Evolutionary conservation across 1,140 invertebrate genomes (phyloP), one percentile per base, ranked within the genome.

Genomic region (Formica exsecta): DNA sequence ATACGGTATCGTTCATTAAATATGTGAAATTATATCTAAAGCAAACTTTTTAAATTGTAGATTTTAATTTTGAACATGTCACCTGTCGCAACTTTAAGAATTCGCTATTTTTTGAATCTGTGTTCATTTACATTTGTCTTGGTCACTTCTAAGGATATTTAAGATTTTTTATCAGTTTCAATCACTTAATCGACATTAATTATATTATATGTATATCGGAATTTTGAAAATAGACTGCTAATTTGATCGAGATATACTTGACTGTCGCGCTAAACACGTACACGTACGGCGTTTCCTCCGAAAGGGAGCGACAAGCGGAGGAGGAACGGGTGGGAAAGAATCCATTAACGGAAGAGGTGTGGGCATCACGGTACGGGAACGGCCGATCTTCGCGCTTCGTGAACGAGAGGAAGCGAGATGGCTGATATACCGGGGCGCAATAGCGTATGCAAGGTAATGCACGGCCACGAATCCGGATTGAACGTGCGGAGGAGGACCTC

Each of bases 381-480:
- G 68, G 44, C 25, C 66, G 84, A 86, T 74, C 68, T 29, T 62
- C 13, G 80, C 44, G n/a, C 48, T 41, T 11, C 22, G 48, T 25
- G 87, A 54, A 76, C 84, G 61, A 6, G 84, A 65, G 76, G 57
- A 48, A 41, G 80, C 48, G 59, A 86, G 87, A 90, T 87, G 76
- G 59, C 71, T 76, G 81, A 89, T 89, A 77, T 80, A 80, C 71
- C 86, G 75, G 85, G 79, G 74, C 75, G 90, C 81, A 88, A 89
- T 76, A 88, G 88, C 83, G 87, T 91, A 89, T 87, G 89, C 87
- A 86, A 91, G 89, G 89, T 87, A 91, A 91, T 87, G 87, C 87
- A 81, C 68, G 89, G 83, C 76, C 87, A 91, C 85, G 90, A 91
- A 91, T 91, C 84, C 90, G 90, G 90, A 91, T 91, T 84, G 90